Evolutionary conservation across 1,140 invertebrate species (phyloP), one percentile per base, ranked within the genome.

Genomic region (Apis cerana): DNA sequence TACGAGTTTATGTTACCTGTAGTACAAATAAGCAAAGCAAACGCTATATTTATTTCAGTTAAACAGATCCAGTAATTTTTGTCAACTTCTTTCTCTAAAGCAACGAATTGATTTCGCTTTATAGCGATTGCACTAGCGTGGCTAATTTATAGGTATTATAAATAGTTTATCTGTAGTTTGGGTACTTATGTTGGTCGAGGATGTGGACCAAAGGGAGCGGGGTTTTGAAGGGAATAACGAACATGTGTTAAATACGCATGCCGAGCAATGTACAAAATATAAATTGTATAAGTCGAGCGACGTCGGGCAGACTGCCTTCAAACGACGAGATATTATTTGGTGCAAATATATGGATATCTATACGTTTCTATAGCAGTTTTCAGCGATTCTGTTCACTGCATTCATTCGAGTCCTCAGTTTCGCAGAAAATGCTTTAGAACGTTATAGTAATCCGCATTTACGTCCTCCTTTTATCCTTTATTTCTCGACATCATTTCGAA

Each of bases 161-260:
- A 76, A 12, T 17, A 21, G 50, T 43, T 52, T 43, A 43, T 43
- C 56, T 67, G n/a, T 72, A 27, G 19, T 11, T 72, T 11, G 19
- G 17, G 27, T 17, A 21, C 21, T 54, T 27, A 23, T 2, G n/a
- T 10, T 50, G 65, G 27, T 64, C 7, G 15, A 70, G 54, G 19
- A 56, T 68, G 43, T 61, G 70, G 17, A 74, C 21, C 48, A 43
- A 78, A 85, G 85, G 85, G 91, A 92, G 90, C 91, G 91, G 90
- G 90, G 91, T 92, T 90, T 88, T 91, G 91, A 92, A 91, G 90
- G 90, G 85, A 89, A 23, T 12, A 58, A 82, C 17, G 11, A 72
- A 67, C 64, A 75, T 72, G 54, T 80, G 75, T 68, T 82, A 83
- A 75, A 69, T 87, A 85, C 79, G 82, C 79, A 85, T 77, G 77